phyloP scores from a whole-genome alignment of 2,888 invertebrate genomes.

The Polia nebulosa region DNA sequence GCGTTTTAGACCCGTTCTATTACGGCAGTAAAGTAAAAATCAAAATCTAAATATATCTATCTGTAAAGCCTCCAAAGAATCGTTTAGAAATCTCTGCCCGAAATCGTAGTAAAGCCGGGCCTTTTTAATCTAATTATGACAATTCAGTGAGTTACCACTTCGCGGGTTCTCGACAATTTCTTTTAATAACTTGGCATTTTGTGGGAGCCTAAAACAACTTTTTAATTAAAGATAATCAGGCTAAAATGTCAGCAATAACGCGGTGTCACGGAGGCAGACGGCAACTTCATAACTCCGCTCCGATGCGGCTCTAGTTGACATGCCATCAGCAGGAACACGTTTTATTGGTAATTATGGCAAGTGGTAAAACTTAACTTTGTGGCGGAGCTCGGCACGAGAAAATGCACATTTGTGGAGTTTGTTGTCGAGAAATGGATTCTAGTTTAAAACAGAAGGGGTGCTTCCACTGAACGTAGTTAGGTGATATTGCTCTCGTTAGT shows the following conservation, averaged over 20 bases:
- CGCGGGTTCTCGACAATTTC: slow-evolving; percentile 83
- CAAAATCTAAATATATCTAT: slow-evolving; percentile 69
- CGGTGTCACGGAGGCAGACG: slow-evolving; percentile 81
- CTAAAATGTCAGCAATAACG: slow-evolving; percentile 85
- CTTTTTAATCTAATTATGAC: slow-evolving; percentile 86
- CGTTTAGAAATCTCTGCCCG: slow-evolving; percentile 67
- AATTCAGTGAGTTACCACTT: slow-evolving; percentile 85
- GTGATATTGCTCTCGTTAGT: slow-evolving; percentile 86
- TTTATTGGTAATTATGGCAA: slow-evolving; percentile 88
- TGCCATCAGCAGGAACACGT: slow-evolving; percentile 81
- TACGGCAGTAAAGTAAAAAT: slow-evolving; percentile 59
- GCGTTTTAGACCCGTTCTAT: slow-evolving; percentile 80
- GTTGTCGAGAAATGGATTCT: slow-evolving; percentile 87
- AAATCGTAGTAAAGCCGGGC: slow-evolving; percentile 76
- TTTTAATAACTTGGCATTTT: slow-evolving; percentile 87
- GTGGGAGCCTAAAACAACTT: slow-evolving; percentile 85
- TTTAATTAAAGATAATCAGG: slow-evolving; percentile 89
- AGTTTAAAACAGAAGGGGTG: slow-evolving; percentile 87
- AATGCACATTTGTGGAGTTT: slow-evolving; percentile 86
- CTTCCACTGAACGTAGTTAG: slow-evolving; percentile 83
- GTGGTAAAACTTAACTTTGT: slow-evolving; percentile 86
- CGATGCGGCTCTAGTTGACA: slow-evolving; percentile 79
- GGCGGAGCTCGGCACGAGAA: slow-evolving; percentile 79
- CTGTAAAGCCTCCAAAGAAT: slow-evolving; percentile 51
- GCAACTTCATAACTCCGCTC: slow-evolving; percentile 81